Conservation (phyloP, 2,113 vertebrate species). For the Crypturellus undulatus region DNA sequence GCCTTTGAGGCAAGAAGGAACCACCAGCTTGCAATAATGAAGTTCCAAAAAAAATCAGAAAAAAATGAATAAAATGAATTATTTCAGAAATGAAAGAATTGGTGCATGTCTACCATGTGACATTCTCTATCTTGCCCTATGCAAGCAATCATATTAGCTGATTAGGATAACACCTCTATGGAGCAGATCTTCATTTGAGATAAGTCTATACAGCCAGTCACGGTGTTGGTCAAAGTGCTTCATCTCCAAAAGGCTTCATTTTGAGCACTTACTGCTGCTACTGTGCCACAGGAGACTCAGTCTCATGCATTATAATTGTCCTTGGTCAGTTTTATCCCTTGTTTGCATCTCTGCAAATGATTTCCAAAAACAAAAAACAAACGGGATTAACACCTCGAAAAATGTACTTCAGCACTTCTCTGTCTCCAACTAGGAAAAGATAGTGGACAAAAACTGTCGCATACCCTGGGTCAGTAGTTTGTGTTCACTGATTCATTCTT, state of each 20-base stretch:
- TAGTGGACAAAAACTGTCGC: neutral
- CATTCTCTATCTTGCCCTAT: neutral
- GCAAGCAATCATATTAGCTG: neutral
- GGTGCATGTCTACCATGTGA: neutral
- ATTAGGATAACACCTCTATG: neutral
- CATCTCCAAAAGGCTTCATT: neutral
- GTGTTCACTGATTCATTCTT: neutral
- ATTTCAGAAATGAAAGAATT: neutral
- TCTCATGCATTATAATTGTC: neutral
- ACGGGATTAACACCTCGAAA: accelerated
- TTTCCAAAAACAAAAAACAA: too few relatives aligned
- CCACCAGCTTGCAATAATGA: neutral
- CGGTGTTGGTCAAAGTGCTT: neutral
- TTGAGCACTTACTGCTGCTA: neutral
- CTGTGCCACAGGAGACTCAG: accelerated
- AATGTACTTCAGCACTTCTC: neutral
- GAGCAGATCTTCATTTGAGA: neutral
- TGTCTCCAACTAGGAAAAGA: neutral
- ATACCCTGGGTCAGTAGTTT: accelerated
- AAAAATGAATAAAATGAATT: too few relatives aligned
- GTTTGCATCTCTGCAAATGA: neutral
- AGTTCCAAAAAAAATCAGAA: neutral
- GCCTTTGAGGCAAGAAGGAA: neutral
- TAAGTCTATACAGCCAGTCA: neutral
- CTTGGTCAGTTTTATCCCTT: neutral